Conservation (phyloP, 2,888 invertebrate genomes). For the Lycia hirtaria region DNA sequence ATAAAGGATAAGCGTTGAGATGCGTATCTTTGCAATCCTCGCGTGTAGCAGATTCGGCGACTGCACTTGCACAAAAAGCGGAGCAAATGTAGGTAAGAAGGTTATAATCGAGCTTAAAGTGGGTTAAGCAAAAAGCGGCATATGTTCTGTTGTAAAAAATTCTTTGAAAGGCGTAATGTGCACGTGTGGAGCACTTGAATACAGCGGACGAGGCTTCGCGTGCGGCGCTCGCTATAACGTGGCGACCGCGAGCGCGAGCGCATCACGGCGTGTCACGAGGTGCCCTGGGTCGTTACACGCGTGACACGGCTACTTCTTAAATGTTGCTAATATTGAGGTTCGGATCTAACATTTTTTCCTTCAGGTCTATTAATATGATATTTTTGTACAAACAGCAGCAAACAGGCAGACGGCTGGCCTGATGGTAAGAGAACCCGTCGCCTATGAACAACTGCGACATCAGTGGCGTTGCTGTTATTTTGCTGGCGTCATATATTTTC, state of each 20-base stretch:
- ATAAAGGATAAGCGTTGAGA: slow-evolving; percentile 7
- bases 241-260: neutral
- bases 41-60: slow-evolving; percentile 59
- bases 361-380: no score
- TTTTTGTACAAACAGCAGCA: no score
- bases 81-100: slow-evolving; percentile 84
- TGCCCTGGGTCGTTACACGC: no score
- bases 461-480: no score
- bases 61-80: slow-evolving; percentile 69
- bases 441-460: no score
- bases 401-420: no score
- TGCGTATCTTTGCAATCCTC: slow-evolving; percentile 28
- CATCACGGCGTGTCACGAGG: neutral
- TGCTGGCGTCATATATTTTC: no score
- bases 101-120: slow-evolving; percentile 83
- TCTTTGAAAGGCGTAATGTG: slow-evolving; percentile 76
- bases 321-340: no score
- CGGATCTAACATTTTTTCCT: no score
- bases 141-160: slow-evolving; percentile 83
- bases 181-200: slow-evolving; percentile 77
- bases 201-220: slow-evolving; percentile 67
- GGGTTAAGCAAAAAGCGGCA: slow-evolving; percentile 85
- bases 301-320: no score
- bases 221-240: slow-evolving; percentile 42
- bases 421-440: no score